phyloP scores from a whole-genome alignment of 1,140 invertebrate genomes.

The Neoseiulus cucumeris region DNA sequence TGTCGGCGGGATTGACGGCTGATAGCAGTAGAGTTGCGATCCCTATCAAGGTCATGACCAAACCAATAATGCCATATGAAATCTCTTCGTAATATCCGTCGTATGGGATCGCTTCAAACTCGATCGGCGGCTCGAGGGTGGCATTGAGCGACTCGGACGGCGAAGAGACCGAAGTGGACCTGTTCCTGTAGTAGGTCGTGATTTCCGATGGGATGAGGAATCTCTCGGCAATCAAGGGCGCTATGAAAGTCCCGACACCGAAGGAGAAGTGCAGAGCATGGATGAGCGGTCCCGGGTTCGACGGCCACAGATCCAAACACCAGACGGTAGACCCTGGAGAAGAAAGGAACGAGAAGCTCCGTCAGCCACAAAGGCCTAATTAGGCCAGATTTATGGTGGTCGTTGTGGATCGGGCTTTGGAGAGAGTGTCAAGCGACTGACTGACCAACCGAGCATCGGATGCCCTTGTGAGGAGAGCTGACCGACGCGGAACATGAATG shows the following conservation, averaged over 20 bases:
- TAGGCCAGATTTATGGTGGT: too few species aligned
- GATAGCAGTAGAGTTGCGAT: not conserved
- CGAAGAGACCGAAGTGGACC: not conserved
- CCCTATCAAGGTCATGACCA: not conserved
- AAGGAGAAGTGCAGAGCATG: constrained; percentile 27
- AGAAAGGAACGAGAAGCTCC: constrained; percentile 14
- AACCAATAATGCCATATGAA: not conserved
- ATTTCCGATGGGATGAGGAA: constrained; percentile 20
- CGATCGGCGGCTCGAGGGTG: not conserved
- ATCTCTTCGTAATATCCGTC: not conserved
- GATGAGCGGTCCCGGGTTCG: constrained; percentile 25
- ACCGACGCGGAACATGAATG: too few species aligned
- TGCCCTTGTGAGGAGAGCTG: too few species aligned
- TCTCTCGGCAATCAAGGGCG: constrained; percentile 25
- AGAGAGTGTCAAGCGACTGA: too few species aligned
- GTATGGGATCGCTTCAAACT: not conserved
- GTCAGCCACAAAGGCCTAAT: too few species aligned
- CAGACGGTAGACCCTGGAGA: constrained; percentile 26
- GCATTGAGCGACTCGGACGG: not conserved
- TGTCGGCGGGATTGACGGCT: not conserved
- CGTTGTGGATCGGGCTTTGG: too few species aligned
- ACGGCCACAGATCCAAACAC: constrained; percentile 25
- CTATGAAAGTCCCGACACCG: constrained; percentile 26
- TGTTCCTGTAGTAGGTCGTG: not conserved
- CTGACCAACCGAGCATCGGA: too few species aligned